Conservation (phyloP, 2,888 invertebrate genomes). For the Eupithecia tripunctaria region DNA sequence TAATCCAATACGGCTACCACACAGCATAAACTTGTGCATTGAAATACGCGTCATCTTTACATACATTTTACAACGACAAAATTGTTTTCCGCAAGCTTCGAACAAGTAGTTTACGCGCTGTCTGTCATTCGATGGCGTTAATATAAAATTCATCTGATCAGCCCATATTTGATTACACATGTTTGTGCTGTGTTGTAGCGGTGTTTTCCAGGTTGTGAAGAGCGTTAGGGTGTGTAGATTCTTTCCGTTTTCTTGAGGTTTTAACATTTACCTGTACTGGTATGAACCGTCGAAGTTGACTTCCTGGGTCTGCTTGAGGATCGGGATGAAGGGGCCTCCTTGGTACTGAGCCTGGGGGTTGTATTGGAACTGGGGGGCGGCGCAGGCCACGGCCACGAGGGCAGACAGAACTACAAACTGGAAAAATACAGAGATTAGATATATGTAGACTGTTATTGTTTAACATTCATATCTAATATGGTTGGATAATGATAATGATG, state of each 20-base stretch:
- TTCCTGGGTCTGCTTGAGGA: conserved; percentile 83
- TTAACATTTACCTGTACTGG: conserved; percentile 82
- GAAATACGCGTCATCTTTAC: no score
- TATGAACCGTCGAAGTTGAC: conserved; percentile 85
- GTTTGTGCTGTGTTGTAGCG: no score
- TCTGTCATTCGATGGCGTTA: no score
- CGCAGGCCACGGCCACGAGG: conserved; percentile 67
- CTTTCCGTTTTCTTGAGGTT: background rate
- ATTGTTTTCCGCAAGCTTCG: no score
- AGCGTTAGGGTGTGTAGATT: background rate
- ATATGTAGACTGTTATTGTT: background rate
- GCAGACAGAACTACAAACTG: conserved; percentile 73
- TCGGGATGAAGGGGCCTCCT: conserved; percentile 79
- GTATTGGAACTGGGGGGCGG: conserved; percentile 68
- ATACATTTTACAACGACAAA: no score
- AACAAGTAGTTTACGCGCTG: no score
- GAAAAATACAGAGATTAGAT: conserved; percentile 36
- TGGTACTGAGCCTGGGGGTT: conserved; percentile 64
- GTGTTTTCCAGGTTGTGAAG: no score
- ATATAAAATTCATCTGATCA: no score
- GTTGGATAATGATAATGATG: no score
- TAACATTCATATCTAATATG: background rate
- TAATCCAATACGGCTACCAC: no score
- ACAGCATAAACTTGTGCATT: no score
- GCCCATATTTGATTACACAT: no score